A percentile compares a stretch with the other conserved stretches of the same genome.
phyloP scores from a whole-genome alignment of 1,140 invertebrate genomes.

The Drosophila rufa region DNA sequence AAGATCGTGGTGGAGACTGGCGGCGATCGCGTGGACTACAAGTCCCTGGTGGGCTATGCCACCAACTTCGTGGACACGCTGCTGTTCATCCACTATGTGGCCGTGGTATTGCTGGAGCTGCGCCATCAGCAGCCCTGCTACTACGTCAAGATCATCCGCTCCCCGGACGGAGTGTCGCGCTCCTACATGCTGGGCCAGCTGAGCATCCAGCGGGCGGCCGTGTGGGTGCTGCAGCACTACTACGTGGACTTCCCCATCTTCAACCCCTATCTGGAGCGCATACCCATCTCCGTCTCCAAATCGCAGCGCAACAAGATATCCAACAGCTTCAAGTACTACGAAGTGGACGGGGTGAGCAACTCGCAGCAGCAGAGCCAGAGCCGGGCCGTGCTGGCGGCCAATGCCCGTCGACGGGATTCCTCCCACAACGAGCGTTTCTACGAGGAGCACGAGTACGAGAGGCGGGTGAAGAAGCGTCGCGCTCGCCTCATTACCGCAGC shows the following conservation, averaged over 20 bases:
- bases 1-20: conserved; percentile 90
- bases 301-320: conserved; percentile 90
- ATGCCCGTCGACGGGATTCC: conserved; percentile 91
- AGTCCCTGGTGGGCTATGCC: conserved; percentile 95
- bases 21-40: conserved; percentile 92
- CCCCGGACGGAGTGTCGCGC: conserved; percentile 95
- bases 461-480: conserved; percentile 95
- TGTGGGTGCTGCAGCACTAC: conserved; percentile 97
- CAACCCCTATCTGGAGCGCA: conserved; percentile 97
- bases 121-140: conserved; percentile 95
- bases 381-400: conserved; percentile 89
- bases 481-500: conserved; percentile 96
- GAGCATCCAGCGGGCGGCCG: conserved; percentile 97
- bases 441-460: conserved; percentile 98
- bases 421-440: conserved; percentile 99
- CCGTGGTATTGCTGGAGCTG: conserved; percentile 96
- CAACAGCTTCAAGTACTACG: conserved; percentile 97
- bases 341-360: conserved; percentile 95
- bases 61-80: conserved; percentile 96
- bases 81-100: conserved; percentile 97
- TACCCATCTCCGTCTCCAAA: conserved; percentile 91
- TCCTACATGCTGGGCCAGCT: conserved; percentile 96
- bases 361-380: conserved; percentile 89
- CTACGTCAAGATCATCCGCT: conserved; percentile 96
- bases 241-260: conserved; percentile 98